Percentiles rank a stretch among this genome's conserved stretches.
These are phyloP conservation scores for Chrysolina haemoptera DNA, from an alignment of 2,888 invertebrate species.

Conservation along the genomic window DNA sequence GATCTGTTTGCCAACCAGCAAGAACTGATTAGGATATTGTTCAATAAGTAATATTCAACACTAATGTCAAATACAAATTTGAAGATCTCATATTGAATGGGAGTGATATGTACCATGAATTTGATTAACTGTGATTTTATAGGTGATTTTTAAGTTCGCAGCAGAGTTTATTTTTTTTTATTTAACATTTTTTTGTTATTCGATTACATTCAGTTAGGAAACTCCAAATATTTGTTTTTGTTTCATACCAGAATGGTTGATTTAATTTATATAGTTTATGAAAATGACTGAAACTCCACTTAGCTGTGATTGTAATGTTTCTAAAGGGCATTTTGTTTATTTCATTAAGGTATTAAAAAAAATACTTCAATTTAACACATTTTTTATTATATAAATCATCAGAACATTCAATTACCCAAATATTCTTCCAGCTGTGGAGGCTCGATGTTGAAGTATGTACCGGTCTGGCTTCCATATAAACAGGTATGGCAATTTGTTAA, in stretches of 20 bases:
- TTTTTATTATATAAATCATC: background rate
- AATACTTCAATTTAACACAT: background rate
- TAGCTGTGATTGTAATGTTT: background rate
- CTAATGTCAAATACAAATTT: no score
- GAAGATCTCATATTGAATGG: background rate
- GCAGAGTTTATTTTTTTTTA: background rate
- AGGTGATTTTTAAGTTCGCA: no score
- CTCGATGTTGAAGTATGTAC: no score
- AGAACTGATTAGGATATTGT: conserved; percentile 19
- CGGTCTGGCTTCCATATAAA: no score
- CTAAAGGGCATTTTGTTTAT: background rate
- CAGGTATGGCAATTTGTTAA: no score
- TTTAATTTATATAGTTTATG: background rate
- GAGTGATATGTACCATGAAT: background rate
- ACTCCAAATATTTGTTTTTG: background rate
- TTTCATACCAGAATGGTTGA: background rate
- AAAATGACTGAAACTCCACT: background rate
- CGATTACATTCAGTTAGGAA: background rate
- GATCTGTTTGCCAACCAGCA: conserved; percentile 32
- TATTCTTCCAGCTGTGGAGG: no score
- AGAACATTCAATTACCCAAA: no score
- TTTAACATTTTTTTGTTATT: background rate
- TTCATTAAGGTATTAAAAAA: conserved; percentile 1
- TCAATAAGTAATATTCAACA: background rate
- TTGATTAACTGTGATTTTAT: background rate